These are phyloP conservation scores for Cryptoleucopteryx plumbea DNA, from an alignment of 2,113 vertebrate species.

Conservation along the genomic window DNA sequence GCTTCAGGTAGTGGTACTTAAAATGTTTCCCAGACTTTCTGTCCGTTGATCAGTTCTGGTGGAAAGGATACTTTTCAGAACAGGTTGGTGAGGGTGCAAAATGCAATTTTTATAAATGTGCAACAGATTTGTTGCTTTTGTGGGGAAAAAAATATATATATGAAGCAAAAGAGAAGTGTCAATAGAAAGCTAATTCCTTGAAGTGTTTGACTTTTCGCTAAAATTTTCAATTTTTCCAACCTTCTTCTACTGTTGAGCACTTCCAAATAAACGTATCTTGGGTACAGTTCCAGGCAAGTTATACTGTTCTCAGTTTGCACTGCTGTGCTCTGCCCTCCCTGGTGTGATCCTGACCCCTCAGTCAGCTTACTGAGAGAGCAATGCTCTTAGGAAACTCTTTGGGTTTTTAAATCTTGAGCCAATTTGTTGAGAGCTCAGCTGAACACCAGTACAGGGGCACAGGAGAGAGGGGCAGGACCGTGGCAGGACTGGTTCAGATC, in stretches of 20 bases:
- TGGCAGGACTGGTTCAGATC: neutral
- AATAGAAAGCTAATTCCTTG: neutral
- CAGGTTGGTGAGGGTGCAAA: neutral
- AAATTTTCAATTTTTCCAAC: neutral
- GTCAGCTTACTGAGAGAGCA: neutral
- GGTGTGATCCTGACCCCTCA: neutral
- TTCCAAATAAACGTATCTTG: neutral
- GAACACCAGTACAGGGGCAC: neutral
- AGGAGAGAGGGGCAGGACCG: neutral
- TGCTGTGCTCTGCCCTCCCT: neutral
- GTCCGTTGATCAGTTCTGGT: neutral
- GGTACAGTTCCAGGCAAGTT: neutral
- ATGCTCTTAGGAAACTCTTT: neutral
- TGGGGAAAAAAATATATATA: no score
- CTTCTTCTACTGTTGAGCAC: neutral
- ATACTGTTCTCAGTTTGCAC: neutral
- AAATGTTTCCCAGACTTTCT: neutral
- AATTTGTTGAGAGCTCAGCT: neutral
- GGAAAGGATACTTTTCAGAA: neutral
- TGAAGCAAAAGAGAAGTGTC: neutral
- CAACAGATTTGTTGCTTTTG: neutral
- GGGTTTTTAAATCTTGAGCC: neutral
- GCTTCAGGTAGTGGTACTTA: neutral
- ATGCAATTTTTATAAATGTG: neutral
- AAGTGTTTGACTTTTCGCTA: neutral